Conservation (phyloP, 30 jellyfish, hydroid and myxozoan genomes). For the Calvadosia cruxmelitensis region DNA sequence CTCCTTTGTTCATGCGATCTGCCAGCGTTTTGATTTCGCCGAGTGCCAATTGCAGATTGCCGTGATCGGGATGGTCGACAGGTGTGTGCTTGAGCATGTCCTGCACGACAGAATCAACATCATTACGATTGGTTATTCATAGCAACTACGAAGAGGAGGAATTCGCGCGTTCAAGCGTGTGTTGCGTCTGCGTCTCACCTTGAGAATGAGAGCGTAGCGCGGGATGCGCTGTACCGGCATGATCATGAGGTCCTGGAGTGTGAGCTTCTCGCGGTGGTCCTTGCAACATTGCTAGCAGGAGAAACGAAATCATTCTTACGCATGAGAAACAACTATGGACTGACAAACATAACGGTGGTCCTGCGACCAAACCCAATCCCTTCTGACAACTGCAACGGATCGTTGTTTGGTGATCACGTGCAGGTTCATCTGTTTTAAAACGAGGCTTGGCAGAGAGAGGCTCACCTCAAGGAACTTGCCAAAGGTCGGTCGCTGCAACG, state of each 20-base stretch:
- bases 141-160: background rate
- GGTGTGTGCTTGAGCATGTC: constrained; percentile 94
- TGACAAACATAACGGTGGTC: background rate
- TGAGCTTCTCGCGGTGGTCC: constrained; percentile 81
- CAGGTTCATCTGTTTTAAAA: too few species aligned
- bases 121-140: background rate
- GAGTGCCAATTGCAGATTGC: constrained; percentile 67
- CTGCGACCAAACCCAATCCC: too few species aligned
- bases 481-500: constrained; percentile 56
- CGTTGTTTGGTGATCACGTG: too few species aligned
- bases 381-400: too few species aligned
- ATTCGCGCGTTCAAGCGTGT: background rate
- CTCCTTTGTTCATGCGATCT: constrained; percentile 98
- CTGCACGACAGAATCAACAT: constrained; percentile 14
- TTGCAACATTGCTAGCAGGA: constrained; percentile 54
- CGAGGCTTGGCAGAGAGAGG: background rate
- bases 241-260: constrained; percentile 72
- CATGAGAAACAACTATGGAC: too few species aligned
- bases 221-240: constrained; percentile 97
- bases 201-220: constrained; percentile 58
- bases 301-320: background rate
- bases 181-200: constrained; percentile 50
- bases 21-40: constrained; percentile 92
- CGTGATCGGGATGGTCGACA: constrained; percentile 89
- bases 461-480: constrained; percentile 63